These are phyloP conservation scores for Amblyopsis hoosieri DNA, from an alignment of 2,797 vertebrate genomes.

Conservation along the genomic window DNA sequence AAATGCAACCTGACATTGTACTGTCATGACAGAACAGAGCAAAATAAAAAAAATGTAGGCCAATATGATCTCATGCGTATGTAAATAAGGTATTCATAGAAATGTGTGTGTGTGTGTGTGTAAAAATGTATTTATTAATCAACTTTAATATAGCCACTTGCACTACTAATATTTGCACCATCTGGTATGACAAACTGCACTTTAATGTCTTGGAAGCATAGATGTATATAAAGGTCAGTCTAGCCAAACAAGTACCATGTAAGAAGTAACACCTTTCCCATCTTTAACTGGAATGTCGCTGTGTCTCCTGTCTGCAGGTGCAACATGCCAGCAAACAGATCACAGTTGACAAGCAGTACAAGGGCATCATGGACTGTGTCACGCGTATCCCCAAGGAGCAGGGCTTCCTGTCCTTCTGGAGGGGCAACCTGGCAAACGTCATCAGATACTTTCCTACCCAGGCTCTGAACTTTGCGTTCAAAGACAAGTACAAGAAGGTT, in stretches of 20 bases:
- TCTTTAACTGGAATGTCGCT: no score
- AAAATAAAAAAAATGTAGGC: no score
- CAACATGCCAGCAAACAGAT: slow-evolving; percentile 93
- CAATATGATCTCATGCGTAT: no score
- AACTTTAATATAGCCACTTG: no score
- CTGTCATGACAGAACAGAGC: slow-evolving; percentile 6
- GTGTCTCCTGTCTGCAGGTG: slow-evolving; percentile 56
- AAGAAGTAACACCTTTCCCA: no score
- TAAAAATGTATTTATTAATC: no score
- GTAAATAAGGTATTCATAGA: no score
- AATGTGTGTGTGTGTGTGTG: no score
- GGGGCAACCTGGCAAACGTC: slow-evolving; percentile 91
- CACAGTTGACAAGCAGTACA: slow-evolving; percentile 86
- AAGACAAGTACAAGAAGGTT: slow-evolving; percentile 94
- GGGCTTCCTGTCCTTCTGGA: slow-evolving; percentile 89
- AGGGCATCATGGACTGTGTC: slow-evolving; percentile 90
- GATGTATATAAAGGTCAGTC: background rate
- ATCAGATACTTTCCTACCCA: slow-evolving; percentile 94
- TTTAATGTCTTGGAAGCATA: background rate
- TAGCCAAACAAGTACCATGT: background rate
- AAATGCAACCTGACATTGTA: slow-evolving; percentile 37
- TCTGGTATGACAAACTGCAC: no score
- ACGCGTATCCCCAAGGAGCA: slow-evolving; percentile 91
- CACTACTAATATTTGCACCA: no score
- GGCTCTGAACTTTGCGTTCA: slow-evolving; percentile 95